phyloP scores from a whole-genome alignment of 1,140 invertebrate genomes.

The Drosophila eugracilis region DNA sequence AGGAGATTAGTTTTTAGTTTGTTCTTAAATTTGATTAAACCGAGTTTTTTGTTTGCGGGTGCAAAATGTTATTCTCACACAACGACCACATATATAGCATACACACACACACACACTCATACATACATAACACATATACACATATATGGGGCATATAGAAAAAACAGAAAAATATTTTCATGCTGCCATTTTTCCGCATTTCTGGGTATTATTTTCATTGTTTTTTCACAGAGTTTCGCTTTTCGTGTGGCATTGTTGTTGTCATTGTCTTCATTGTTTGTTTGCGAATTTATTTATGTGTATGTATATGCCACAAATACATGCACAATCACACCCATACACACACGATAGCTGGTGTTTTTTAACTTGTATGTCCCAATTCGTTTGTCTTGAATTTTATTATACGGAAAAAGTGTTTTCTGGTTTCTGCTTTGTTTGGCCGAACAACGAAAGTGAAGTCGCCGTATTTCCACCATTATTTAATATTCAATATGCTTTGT shows the following conservation, averaged over 20 bases:
- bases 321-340: conserved; percentile 1
- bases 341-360: conserved; percentile 4
- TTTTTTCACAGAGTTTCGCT: conserved; percentile 65
- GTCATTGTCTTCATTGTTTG: conserved; percentile 47
- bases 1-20: conserved; percentile 8
- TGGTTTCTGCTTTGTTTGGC: conserved; percentile 26
- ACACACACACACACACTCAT: too few relatives aligned
- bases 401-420: conserved; percentile 66
- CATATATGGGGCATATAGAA: too few relatives aligned
- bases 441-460: conserved; percentile 34
- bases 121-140: too few relatives aligned
- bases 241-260: conserved; percentile 37
- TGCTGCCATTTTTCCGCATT: conserved; percentile 73
- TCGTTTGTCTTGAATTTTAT: conserved; percentile 81
- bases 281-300: conserved; percentile 67
- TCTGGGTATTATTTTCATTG: conserved; percentile 79
- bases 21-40: conserved; percentile 33
- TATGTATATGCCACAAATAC: conserved; percentile 24
- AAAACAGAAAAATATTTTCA: conserved; percentile 60
- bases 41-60: conserved; percentile 1
- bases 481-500: conserved; percentile 82
- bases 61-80: conserved; percentile 12
- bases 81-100: conserved; percentile 13
- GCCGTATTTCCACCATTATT: conserved; percentile 56
- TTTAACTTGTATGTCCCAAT: conserved; percentile 73